phyloP scores from a whole-genome alignment of 1,140 invertebrate species.

The Pseudoatta argentina region DNA sequence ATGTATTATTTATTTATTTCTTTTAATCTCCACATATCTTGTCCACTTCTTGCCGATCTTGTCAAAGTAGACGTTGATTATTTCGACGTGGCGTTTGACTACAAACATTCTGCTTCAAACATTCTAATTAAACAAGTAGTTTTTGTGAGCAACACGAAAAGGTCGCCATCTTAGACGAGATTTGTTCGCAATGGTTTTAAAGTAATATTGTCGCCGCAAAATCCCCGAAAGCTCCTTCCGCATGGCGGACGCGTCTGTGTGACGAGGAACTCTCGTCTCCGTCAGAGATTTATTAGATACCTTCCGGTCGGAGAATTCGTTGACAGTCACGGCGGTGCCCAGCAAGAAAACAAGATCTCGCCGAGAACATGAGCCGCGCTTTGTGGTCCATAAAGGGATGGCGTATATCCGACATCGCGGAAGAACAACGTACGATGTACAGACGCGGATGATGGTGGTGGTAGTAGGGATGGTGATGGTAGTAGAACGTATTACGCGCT shows the following conservation, averaged over 20 bases:
- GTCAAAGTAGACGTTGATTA: not conserved
- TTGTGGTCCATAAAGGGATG: constrained; percentile 60
- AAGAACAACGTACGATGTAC: constrained; percentile 51
- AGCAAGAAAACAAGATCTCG: constrained; percentile 52
- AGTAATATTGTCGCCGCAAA: constrained; percentile 35
- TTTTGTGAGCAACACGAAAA: constrained; percentile 12
- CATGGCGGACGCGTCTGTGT: constrained; percentile 4
- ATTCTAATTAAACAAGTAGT: constrained; percentile 34
- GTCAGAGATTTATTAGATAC: constrained; percentile 63
- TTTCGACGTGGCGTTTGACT: not conserved
- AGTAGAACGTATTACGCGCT: constrained; percentile 54
- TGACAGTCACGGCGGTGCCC: constrained; percentile 43
- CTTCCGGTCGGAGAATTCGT: constrained; percentile 62
- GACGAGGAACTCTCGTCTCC: constrained; percentile 59
- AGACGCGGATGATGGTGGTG: not conserved
- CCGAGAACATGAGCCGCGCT: constrained; percentile 37
- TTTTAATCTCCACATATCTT: not conserved
- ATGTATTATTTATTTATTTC: not conserved
- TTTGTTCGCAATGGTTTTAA: constrained; percentile 24
- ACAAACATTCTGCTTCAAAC: not conserved
- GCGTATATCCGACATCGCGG: constrained; percentile 39
- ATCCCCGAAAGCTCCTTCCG: constrained; percentile 32
- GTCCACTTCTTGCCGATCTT: not conserved
- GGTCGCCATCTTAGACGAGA: not conserved
- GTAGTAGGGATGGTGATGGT: not conserved